Percentiles rank a stretch among this genome's conserved stretches.
phyloP scores from a whole-genome alignment of 2,888 invertebrate genomes.

The Amblyjoppa proteus region DNA sequence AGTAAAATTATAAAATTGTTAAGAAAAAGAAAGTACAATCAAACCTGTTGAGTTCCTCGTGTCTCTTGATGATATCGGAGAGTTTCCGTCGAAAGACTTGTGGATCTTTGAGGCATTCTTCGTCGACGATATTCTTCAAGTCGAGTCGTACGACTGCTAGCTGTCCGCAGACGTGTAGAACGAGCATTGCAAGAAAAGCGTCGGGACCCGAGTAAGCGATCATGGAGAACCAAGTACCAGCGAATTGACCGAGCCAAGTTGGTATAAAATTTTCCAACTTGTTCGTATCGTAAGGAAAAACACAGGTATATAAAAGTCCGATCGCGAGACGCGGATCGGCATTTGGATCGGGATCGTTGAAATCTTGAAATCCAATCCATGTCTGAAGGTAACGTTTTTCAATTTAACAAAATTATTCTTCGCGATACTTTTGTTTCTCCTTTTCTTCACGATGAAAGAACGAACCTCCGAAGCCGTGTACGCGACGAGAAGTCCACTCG shows the following conservation, averaged over 20 bases:
- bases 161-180: constrained; percentile 78
- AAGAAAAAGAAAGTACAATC: background rate
- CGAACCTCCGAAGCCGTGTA: constrained; percentile 56
- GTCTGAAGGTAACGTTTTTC: constrained; percentile 38
- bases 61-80: constrained; percentile 63
- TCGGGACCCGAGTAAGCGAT: constrained; percentile 76
- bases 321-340: constrained; percentile 66
- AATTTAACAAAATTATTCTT: background rate
- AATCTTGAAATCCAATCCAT: constrained; percentile 59
- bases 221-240: constrained; percentile 71
- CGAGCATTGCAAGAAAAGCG: constrained; percentile 73
- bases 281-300: constrained; percentile 75
- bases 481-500: constrained; percentile 62
- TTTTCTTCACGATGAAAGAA: background rate
- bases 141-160: constrained; percentile 64
- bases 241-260: constrained; percentile 74
- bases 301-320: constrained; percentile 63
- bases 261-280: constrained; percentile 74
- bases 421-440: background rate
- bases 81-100: constrained; percentile 49
- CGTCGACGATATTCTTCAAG: constrained; percentile 60
- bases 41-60: constrained; percentile 71
- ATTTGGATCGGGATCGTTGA: constrained; percentile 46
- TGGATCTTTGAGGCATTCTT: constrained; percentile 32
- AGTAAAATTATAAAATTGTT: too few relatives aligned